Conservation (phyloP, 2,113 vertebrate genomes). For the Mastomys natalensis region DNA sequence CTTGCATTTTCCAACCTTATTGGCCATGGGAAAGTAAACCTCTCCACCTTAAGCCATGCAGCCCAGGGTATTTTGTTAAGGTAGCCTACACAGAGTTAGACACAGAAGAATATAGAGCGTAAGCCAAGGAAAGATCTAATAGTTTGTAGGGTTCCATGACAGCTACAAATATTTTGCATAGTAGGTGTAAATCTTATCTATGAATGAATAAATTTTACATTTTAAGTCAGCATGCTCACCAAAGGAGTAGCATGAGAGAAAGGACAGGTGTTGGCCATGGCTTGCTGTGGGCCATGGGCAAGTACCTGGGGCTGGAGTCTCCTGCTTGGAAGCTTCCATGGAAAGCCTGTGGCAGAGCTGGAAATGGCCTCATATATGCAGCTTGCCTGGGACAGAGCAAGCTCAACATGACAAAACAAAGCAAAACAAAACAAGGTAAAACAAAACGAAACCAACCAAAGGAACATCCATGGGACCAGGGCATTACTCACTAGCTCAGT, state of each 20-base stretch:
- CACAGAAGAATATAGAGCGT: neutral
- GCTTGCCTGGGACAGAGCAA: neutral
- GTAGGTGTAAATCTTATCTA: neutral
- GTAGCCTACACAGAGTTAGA: neutral
- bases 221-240: neutral
- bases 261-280: neutral
- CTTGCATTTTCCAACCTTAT: neutral
- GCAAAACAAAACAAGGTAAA: rapidly evolving
- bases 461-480: neutral
- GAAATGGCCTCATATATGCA: rapidly evolving
- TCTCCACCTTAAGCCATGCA: neutral
- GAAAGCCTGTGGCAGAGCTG: neutral
- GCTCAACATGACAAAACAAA: neutral
- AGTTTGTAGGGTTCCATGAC: neutral
- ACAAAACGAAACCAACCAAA: neutral
- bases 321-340: rapidly evolving
- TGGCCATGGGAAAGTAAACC: neutral
- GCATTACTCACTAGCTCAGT: neutral
- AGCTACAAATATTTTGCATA: neutral
- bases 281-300: neutral
- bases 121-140: neutral
- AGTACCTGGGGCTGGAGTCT: neutral
- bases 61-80: neutral
- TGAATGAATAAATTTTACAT: neutral
- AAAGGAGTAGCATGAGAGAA: neutral